Conservation (phyloP, 2,797 vertebrate genomes). For the Spheniscus humboldti region DNA sequence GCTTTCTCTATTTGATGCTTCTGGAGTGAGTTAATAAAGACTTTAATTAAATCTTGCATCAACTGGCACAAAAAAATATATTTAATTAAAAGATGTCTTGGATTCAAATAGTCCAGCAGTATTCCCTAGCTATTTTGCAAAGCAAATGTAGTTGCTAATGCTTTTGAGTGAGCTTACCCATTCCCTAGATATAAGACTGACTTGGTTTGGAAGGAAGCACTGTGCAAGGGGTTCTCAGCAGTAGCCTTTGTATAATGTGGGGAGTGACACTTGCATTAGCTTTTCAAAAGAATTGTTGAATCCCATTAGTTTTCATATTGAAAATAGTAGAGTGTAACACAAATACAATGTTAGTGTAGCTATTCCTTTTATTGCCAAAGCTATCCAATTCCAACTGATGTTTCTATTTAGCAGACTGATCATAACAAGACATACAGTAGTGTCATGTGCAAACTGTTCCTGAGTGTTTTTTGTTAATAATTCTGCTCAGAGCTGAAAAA, state of each 20-base stretch:
- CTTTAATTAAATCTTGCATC: constrained; percentile 46
- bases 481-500: not conserved
- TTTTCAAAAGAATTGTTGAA: not conserved
- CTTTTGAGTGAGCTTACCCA: not conserved
- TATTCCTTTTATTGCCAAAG: not conserved
- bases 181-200: not conserved
- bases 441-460: not conserved
- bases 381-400: not conserved
- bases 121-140: constrained; percentile 45
- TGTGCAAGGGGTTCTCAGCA: not conserved
- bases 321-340: not conserved
- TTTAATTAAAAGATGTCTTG: constrained; percentile 54
- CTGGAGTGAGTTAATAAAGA: constrained; percentile 11
- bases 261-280: not conserved
- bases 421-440: not conserved
- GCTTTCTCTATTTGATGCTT: not conserved
- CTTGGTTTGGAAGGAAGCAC: not conserved
- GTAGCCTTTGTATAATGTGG: not conserved
- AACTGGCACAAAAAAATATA: not conserved
- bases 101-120: constrained; percentile 27
- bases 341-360: not conserved
- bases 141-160: not conserved
- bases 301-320: not conserved
- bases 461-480: not conserved
- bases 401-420: not conserved